These are phyloP conservation scores for Pocillopora grandis DNA, from an alignment of 92 coral and sea anemone species.

Conservation along the genomic window DNA sequence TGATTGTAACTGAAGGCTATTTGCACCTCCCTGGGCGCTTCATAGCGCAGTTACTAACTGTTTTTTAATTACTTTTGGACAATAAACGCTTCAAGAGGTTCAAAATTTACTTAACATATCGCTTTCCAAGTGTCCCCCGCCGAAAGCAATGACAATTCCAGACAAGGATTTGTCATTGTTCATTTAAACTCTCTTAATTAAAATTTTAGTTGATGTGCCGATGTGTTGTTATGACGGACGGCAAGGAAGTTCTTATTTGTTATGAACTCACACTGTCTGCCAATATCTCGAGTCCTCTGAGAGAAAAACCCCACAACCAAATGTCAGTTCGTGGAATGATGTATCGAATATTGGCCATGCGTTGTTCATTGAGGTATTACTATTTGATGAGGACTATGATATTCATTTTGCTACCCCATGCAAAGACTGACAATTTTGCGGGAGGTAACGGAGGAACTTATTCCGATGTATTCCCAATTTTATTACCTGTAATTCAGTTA, in stretches of 20 bases:
- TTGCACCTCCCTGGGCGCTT: constrained; percentile 35
- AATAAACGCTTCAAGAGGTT: constrained; percentile 3
- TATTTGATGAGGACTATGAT: not conserved
- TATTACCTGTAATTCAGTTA: constrained; percentile 16
- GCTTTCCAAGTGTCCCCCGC: constrained; percentile 13
- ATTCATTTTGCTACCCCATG: constrained; percentile 73
- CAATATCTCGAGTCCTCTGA: not conserved
- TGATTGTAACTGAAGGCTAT: constrained; percentile 32
- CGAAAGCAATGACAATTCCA: constrained; percentile 24
- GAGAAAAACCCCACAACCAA: not conserved
- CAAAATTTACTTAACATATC: constrained; percentile 1
- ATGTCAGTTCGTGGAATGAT: not conserved
- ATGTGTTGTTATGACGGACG: not conserved
- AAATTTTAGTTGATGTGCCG: not conserved
- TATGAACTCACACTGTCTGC: not conserved
- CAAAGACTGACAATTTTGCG: constrained; percentile 67
- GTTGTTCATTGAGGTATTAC: not conserved
- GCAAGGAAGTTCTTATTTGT: not conserved
- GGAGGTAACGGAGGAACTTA: constrained; percentile 43
- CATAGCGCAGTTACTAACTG: constrained; percentile 25
- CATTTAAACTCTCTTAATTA: constrained; percentile 10
- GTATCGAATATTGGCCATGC: not conserved
- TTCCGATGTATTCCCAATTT: constrained; percentile 13
- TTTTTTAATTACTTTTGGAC: constrained; percentile 16
- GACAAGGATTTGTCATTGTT: constrained; percentile 19